Evolutionary conservation across 2,797 vertebrate genomes (phyloP).

Genomic region (Halcyon chelicuti): DNA sequence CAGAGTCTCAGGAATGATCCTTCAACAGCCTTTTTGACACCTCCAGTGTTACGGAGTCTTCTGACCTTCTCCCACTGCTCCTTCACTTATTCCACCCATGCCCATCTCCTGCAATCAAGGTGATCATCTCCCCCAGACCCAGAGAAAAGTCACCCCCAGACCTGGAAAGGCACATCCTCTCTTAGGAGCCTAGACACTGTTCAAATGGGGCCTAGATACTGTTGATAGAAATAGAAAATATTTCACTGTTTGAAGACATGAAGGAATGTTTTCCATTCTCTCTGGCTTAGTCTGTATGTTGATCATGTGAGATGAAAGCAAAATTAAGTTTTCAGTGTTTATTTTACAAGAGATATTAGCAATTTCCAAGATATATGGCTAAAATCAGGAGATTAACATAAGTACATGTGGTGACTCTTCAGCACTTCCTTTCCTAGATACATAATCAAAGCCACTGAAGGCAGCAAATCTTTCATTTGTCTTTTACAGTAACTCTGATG

Average conservation of each 20-base stretch:
- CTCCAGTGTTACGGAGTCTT: neutral
- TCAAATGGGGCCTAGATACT: neutral
- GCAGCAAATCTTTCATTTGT: neutral
- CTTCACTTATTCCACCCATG: neutral
- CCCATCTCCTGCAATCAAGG: neutral
- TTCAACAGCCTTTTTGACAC: neutral
- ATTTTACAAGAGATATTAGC: neutral
- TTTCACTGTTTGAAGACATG: neutral
- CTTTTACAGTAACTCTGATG: neutral
- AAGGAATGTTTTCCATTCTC: neutral
- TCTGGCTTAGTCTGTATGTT: neutral
- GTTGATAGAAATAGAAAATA: neutral
- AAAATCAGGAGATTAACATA: neutral
- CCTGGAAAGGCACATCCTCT: neutral
- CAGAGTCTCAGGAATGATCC: neutral
- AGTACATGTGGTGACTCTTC: neutral
- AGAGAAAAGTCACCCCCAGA: neutral
- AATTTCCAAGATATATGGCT: neutral
- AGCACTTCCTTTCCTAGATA: neutral
- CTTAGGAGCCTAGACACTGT: neutral
- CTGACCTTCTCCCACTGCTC: neutral
- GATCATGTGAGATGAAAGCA: rapidly evolving
- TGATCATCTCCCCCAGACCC: neutral
- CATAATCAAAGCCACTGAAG: neutral
- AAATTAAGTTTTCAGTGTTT: neutral